Base-by-base conservation (phyloP, 2,888 invertebrate genomes). In the Harpagoxenus sublaevis region DNA sequence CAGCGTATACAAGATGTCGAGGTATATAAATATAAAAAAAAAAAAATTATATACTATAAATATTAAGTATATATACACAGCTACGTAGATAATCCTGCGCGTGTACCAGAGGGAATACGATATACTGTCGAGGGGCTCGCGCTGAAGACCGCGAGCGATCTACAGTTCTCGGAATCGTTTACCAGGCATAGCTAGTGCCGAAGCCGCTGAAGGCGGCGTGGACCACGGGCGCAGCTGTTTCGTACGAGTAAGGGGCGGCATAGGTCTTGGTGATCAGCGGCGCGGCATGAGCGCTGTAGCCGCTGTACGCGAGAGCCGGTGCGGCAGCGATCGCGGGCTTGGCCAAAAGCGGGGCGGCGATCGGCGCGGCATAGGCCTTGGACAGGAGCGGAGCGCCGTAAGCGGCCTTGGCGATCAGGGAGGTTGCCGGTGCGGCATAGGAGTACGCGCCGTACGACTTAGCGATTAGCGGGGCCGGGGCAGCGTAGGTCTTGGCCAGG, bases 101-200 rank as follows among this genome's bases (percentile, higher is more conserved):
- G 35, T 60, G 57, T 70, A 48, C 23, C 70, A 48, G 28, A 35
- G 35, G 23, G 12, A 48, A 48, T 60, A 71, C 35, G 15, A 45
- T 31, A 42, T 48, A 65, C 31, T 66, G 12, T 45, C 23, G 57
- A 31, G 45, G 15, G 23, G 15, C 10, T 53, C 42, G 31, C 35
- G 57, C n/a, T 8, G 18, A 35, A 23, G 23, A 55, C n/a, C 53
- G 23, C 12, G 51, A 53, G 28, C 12, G 39, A 51, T 35, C 8
- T n/a, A 28, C 35, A 35, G 12, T 66, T 55, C 4, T 18, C 15
- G 28, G 28, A 8, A 42, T 35, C 45, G 75, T 87, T 91, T 93
- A 93, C 93, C 93, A 93, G 45, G 92, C 70, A 83, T 93, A 93
- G 85, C 88, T 91, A 71, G 92, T 87, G 45, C 93, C 93, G 53